phyloP scores from a whole-genome alignment of 1,140 invertebrate genomes.

The Tribolium madens region DNA sequence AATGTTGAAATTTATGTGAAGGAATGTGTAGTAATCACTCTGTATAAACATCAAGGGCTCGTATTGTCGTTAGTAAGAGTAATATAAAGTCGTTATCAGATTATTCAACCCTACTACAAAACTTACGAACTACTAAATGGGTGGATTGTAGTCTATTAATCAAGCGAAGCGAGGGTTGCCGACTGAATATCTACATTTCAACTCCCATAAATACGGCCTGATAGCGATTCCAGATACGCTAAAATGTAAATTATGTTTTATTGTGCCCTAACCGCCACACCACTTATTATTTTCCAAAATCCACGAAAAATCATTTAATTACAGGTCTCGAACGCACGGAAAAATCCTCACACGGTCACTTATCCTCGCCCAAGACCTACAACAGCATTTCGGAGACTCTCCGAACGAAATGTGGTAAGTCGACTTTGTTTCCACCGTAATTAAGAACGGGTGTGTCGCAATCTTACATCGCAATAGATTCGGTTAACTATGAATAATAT shows the following conservation, averaged over 20 bases:
- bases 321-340: slow-evolving; percentile 58
- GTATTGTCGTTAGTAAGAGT: slow-evolving; percentile 44
- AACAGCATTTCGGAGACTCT: slow-evolving; percentile 60
- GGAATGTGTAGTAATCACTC: neutral
- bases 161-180: slow-evolving; percentile 50
- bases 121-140: slow-evolving; percentile 61
- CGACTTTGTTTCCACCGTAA: slow-evolving; percentile 16
- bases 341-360: slow-evolving; percentile 58
- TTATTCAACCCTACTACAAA: slow-evolving; percentile 58
- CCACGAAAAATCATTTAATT: slow-evolving; percentile 43
- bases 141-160: slow-evolving; percentile 58
- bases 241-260: slow-evolving; percentile 51
- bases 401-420: slow-evolving; percentile 63
- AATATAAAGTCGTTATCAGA: slow-evolving; percentile 58
- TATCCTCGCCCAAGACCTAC: slow-evolving; percentile 59
- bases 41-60: slow-evolving; percentile 27
- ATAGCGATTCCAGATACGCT: slow-evolving; percentile 46
- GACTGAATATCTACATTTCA: slow-evolving; percentile 49
- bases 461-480: slow-evolving; percentile 60
- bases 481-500: slow-evolving; percentile 64
- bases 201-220: slow-evolving; percentile 45
- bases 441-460: slow-evolving; percentile 40
- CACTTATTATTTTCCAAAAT: slow-evolving; percentile 16
- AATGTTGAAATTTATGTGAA: neutral
- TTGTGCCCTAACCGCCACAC: slow-evolving; percentile 45